Evolutionary conservation across 2,113 vertebrate genomes (phyloP).

Genomic region (Phylloscopus trochilus): DNA sequence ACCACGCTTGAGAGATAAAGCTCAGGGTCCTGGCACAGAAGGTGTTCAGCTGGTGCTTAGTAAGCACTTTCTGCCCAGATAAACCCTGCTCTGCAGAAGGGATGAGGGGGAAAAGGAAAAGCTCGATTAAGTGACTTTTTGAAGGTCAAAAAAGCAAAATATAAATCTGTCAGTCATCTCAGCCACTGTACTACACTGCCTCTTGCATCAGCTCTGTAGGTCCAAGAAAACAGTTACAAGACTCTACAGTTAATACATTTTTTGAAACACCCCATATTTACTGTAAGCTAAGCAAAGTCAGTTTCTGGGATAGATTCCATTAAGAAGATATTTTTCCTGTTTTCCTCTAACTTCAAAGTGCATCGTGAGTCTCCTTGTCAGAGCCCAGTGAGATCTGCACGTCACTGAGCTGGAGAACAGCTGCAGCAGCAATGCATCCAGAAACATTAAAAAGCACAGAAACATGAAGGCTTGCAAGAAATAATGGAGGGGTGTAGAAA

Average conservation of each 20-base stretch:
- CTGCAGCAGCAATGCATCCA: not conserved
- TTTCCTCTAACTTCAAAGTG: not conserved
- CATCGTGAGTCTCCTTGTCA: not conserved
- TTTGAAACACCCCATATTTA: not conserved
- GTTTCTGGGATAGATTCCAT: not conserved
- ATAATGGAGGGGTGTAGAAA: not conserved
- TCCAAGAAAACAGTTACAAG: not conserved
- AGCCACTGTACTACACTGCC: not conserved
- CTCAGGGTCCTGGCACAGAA: not conserved
- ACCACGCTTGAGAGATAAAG: not conserved
- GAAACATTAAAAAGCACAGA: conserved; percentile 3
- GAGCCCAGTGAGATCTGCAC: not conserved
- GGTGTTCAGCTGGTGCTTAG: not conserved
- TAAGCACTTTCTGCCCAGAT: conserved; percentile 5
- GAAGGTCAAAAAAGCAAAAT: not conserved
- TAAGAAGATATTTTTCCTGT: not conserved
- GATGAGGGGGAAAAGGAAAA: not conserved
- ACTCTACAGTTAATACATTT: not conserved
- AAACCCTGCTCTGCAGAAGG: conserved; percentile 1
- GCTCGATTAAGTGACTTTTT: not conserved
- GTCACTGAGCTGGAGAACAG: not conserved
- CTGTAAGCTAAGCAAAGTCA: not conserved
- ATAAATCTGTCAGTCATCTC: not conserved
- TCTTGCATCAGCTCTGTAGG: not conserved
- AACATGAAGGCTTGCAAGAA: not conserved